phyloP scores from a whole-genome alignment of 2,888 invertebrate genomes.

The Ophion ellenae region DNA sequence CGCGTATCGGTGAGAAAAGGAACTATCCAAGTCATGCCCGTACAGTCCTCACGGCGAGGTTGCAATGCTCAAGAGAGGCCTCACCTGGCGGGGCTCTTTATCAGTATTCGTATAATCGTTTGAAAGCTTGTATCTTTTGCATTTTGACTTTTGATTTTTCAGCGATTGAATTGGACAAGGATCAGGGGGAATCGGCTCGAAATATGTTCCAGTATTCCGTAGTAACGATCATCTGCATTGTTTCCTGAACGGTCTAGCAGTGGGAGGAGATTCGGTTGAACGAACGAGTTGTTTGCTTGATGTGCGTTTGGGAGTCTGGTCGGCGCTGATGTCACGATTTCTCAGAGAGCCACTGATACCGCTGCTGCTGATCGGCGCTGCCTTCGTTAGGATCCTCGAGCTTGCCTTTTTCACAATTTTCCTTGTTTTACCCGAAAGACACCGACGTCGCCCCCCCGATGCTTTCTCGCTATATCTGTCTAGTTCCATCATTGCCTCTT shows the following conservation, averaged over 20 bases:
- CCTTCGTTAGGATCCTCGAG: constrained; percentile 41
- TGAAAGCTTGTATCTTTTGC: constrained; percentile 4
- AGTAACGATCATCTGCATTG: constrained; percentile 53
- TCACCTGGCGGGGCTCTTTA: background rate
- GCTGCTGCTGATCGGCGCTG: constrained; percentile 38
- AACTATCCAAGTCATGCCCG: constrained; percentile 19
- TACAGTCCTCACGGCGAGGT: background rate
- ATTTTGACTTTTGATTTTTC: constrained; percentile 25
- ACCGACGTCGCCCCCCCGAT: constrained; percentile 45
- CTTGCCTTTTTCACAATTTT: constrained; percentile 51
- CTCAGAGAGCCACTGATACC: constrained; percentile 41
- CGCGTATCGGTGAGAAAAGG: constrained; percentile 28
- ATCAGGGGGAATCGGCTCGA: background rate
- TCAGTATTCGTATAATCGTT: constrained; percentile 12
- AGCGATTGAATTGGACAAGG: constrained; percentile 3
- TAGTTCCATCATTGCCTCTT: constrained; percentile 95
- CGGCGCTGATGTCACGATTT: constrained; percentile 35
- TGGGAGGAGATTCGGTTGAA: constrained; percentile 55
- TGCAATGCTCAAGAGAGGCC: background rate
- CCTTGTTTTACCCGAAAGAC: constrained; percentile 39
- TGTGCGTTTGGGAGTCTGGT: constrained; percentile 59
- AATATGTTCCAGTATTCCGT: constrained; percentile 3
- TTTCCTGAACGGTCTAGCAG: constrained; percentile 47
- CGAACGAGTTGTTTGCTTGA: constrained; percentile 72
- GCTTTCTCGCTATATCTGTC: constrained; percentile 84